These are phyloP conservation scores for Erpornis zantholeuca DNA, from an alignment of 2,113 vertebrate genomes.

Conservation along the genomic window DNA sequence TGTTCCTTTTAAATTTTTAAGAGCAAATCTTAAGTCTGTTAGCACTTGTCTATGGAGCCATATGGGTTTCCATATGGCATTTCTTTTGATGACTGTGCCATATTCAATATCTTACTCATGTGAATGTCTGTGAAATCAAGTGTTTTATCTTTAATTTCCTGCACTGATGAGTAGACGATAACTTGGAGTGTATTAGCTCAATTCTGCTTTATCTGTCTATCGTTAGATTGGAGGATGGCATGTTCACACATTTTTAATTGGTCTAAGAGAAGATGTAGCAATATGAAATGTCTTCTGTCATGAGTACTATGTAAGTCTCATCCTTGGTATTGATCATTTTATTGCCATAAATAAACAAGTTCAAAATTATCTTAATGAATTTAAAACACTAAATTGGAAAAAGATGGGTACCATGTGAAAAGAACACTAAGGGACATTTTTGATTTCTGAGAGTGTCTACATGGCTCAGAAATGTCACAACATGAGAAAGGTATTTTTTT, in stretches of 20 bases:
- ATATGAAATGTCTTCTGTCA: not conserved
- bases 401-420: not conserved
- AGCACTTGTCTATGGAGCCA: constrained; percentile 15
- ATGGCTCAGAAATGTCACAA: not conserved
- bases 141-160: constrained; percentile 52
- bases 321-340: not conserved
- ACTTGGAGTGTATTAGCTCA: not conserved
- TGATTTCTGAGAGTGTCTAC: not conserved
- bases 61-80: constrained; percentile 59
- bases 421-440: not conserved
- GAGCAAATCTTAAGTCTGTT: not conserved
- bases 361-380: not conserved
- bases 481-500: not conserved
- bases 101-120: constrained; percentile 8
- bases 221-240: not conserved
- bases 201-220: not conserved
- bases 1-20: not conserved
- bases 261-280: not conserved
- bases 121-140: constrained; percentile 35
- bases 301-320: not conserved
- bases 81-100: constrained; percentile 42
- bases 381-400: not conserved
- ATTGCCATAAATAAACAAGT: not conserved
- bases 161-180: not conserved
- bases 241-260: not conserved